phyloP scores from a whole-genome alignment of 1,140 invertebrate genomes.

The Adoxophyes honmai region DNA sequence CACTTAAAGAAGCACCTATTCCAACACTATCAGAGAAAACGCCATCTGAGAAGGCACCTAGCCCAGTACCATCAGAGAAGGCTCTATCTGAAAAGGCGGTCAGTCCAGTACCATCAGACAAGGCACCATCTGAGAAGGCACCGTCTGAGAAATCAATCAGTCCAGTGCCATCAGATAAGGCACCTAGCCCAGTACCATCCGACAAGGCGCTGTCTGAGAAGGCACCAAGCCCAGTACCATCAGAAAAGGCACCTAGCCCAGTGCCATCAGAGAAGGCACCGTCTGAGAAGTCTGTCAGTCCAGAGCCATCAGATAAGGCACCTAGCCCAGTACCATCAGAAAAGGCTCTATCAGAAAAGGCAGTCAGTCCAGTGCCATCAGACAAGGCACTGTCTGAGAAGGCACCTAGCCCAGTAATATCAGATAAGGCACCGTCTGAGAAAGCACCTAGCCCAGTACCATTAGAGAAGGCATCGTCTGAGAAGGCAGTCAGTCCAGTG shows the following conservation, averaged over 20 bases:
- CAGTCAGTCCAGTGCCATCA: background rate
- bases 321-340: background rate
- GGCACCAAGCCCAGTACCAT: constrained; percentile 1
- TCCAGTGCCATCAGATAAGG: background rate
- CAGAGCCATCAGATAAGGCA: background rate
- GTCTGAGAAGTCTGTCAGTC: background rate
- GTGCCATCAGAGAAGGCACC: background rate
- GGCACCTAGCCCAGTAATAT: background rate
- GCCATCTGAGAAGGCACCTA: constrained; percentile 5
- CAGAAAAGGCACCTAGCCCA: background rate
- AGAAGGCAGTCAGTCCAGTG: background rate
- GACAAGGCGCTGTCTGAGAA: constrained; percentile 17
- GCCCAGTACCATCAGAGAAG: constrained; percentile 7
- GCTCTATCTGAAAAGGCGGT: background rate
- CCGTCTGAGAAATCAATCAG: background rate
- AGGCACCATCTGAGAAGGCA: background rate
- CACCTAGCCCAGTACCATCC: background rate
- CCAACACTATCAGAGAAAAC: constrained; percentile 14
- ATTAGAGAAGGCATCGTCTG: background rate
- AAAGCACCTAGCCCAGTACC: background rate
- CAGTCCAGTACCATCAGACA: background rate
- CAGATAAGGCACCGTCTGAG: background rate
- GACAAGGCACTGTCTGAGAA: background rate
- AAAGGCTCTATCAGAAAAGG: background rate
- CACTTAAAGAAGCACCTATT: background rate